phyloP scores from a whole-genome alignment of 2,113 vertebrate species.

The Triplophysa siluroides region DNA sequence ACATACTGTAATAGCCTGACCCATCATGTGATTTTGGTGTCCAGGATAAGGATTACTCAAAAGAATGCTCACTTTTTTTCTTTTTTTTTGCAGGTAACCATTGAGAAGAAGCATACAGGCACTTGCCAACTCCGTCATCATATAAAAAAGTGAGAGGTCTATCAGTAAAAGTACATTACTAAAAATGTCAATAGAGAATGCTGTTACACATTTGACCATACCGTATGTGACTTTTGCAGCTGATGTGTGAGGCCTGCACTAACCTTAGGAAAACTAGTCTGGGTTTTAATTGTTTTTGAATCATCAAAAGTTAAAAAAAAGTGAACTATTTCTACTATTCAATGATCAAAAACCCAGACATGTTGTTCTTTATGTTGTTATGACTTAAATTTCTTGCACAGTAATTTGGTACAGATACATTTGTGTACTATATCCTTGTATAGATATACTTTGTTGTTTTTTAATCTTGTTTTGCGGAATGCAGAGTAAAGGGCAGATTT shows the following conservation, averaged over 20 bases:
- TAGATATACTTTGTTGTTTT: constrained; percentile 49
- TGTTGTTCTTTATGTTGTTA: neutral
- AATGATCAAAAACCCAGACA: neutral
- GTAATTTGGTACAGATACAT: constrained; percentile 13
- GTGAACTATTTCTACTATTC: neutral
- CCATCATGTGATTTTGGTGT: neutral
- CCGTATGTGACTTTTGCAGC: neutral
- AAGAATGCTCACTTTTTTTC: constrained; percentile 15
- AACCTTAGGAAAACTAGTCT: neutral
- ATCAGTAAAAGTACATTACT: neutral
- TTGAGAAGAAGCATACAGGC: constrained; percentile 41
- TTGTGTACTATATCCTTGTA: constrained; percentile 62
- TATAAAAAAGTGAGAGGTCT: neutral
- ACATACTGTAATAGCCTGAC: neutral
- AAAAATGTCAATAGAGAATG: neutral
- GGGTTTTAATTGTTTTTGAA: neutral
- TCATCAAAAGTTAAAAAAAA: neutral
- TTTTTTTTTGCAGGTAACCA: constrained; percentile 64
- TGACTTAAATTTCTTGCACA: constrained; percentile 18
- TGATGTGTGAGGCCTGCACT: constrained; percentile 8
- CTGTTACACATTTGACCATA: too few species aligned
- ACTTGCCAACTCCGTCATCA: neutral
- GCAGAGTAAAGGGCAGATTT: constrained; percentile 43
- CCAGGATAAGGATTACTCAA: neutral
- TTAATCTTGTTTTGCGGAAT: constrained; percentile 57